Conservation (phyloP, 2,113 vertebrate species). For the Canis aureus region DNA sequence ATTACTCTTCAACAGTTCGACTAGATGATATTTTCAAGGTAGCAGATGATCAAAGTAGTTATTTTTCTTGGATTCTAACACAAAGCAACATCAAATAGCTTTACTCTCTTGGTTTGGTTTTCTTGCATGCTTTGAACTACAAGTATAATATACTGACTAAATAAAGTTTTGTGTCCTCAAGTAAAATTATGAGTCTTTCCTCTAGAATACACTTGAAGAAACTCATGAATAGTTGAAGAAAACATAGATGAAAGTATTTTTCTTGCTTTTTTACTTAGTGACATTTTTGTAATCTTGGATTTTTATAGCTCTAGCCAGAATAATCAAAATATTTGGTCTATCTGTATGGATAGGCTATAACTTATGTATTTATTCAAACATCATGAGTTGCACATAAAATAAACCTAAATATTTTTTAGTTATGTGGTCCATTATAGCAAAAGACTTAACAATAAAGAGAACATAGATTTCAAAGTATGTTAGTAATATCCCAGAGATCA, state of each 20-base stretch:
- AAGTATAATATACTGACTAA: slow-evolving; percentile 62
- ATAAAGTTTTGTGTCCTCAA: slow-evolving; percentile 58
- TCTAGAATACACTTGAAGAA: slow-evolving; percentile 38
- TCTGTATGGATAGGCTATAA: background rate
- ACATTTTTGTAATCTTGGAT: slow-evolving; percentile 2
- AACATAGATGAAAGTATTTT: slow-evolving; percentile 41
- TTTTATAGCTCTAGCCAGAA: slow-evolving; percentile 35
- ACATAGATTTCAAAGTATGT: background rate
- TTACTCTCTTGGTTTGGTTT: slow-evolving; percentile 4
- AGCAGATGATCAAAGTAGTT: slow-evolving; percentile 72
- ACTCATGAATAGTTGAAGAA: slow-evolving; percentile 65
- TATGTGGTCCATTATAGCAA: background rate
- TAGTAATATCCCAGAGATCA: background rate
- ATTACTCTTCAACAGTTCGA: slow-evolving; percentile 52
- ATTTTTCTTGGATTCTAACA: slow-evolving; percentile 66
- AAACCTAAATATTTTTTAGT: background rate
- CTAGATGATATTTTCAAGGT: slow-evolving; percentile 76
- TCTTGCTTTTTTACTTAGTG: slow-evolving; percentile 41
- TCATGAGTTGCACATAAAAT: background rate
- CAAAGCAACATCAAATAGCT: slow-evolving; percentile 75
- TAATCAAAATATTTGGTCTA: background rate
- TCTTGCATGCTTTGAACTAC: slow-evolving; percentile 66
- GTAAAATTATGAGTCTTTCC: slow-evolving; percentile 57
- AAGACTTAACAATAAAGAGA: background rate
- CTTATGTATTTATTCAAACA: slow-evolving; percentile 12